Percentiles rank a stretch among this genome's conserved stretches.
Conservation (phyloP, 2,888 invertebrate species). For the Oxyscelio sp. region DNA sequence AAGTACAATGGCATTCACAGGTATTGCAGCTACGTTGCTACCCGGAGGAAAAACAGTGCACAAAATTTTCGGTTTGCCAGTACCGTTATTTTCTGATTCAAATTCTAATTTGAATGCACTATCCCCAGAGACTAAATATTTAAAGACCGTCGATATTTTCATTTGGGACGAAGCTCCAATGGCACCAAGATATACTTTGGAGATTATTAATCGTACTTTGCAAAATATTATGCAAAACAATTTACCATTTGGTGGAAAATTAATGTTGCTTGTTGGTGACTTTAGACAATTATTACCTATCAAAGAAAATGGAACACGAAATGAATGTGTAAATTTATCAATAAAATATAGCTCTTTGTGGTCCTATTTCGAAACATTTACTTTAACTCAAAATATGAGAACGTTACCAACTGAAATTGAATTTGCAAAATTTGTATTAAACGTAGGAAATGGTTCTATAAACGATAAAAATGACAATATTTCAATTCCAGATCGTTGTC, state of each 20-base stretch:
- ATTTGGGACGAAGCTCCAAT: too few relatives aligned
- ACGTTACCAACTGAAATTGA: conserved; percentile 10
- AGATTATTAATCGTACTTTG: conserved; percentile 15
- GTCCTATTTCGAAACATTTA: neutral
- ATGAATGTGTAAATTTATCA: conserved; percentile 13
- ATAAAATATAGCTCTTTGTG: conserved; percentile 15
- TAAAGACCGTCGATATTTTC: conserved; percentile 38
- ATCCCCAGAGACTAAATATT: conserved; percentile 62
- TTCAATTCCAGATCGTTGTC: neutral
- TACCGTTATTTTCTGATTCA: too few relatives aligned
- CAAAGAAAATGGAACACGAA: too few relatives aligned
- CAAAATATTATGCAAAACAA: conserved; percentile 27
- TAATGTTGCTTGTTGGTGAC: neutral
- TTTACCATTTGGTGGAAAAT: too few relatives aligned
- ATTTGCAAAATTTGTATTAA: conserved; percentile 12
- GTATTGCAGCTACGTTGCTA: conserved; percentile 82
- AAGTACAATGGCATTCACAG: too few relatives aligned
- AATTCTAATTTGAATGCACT: too few relatives aligned
- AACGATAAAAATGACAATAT: conserved; percentile 10
- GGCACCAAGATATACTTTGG: conserved; percentile 27
- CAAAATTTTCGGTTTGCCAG: conserved; percentile 75
- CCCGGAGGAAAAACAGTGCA: conserved; percentile 85
- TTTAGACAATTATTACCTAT: too few relatives aligned
- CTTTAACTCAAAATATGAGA: conserved; percentile 20
- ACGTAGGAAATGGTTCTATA: conserved; percentile 14